phyloP scores from a whole-genome alignment of 2,113 vertebrate genomes.

The Phoxinus phoxinus region DNA sequence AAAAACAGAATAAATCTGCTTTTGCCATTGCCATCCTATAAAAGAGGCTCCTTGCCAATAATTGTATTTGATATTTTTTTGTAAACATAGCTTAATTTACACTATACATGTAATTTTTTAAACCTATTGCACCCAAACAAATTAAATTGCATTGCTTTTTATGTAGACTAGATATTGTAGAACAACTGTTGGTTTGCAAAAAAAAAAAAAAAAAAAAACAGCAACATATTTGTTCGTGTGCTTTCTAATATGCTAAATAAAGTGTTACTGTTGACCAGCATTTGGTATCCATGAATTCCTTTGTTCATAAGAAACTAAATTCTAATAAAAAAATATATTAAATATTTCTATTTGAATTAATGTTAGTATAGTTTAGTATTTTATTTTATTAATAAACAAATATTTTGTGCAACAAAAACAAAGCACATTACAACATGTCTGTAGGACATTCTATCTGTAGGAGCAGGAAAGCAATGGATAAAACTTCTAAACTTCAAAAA shows the following conservation, averaged over 20 bases:
- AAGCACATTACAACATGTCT: not conserved
- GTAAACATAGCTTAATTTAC: not conserved
- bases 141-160: not conserved
- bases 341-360: too few species aligned
- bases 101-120: not conserved
- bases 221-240: not conserved
- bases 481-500: conserved; percentile 7
- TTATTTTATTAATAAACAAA: not conserved
- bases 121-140: not conserved
- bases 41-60: not conserved
- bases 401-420: not conserved
- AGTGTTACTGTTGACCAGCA: not conserved
- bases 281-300: not conserved
- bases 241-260: not conserved
- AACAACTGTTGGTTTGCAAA: not conserved
- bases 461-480: not conserved
- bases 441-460: not conserved
- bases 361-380: not conserved
- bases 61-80: too few species aligned
- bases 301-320: not conserved
- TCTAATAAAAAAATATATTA: not conserved
- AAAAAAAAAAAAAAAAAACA: not conserved
- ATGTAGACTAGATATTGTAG: not conserved
- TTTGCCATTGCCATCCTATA: not conserved
- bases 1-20: conserved; percentile 10